phyloP scores from a whole-genome alignment of 2,113 vertebrate species.

The Opisthocomus hoazin region DNA sequence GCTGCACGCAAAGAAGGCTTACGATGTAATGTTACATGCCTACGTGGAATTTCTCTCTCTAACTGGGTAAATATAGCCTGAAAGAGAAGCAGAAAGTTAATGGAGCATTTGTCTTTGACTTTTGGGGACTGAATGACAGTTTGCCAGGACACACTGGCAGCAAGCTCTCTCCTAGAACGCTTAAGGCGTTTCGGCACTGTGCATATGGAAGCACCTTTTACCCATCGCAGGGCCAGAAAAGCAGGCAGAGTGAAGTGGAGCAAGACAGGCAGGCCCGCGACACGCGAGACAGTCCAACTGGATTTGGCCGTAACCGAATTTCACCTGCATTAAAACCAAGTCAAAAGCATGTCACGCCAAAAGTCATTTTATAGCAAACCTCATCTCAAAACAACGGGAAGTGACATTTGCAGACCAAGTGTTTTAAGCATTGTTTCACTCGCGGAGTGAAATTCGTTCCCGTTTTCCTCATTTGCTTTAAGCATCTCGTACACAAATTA shows the following conservation, averaged over 20 bases:
- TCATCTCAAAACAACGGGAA: not conserved
- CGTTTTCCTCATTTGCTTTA: not conserved
- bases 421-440: not conserved
- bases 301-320: not conserved
- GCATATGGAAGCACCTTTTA: not conserved
- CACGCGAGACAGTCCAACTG: not conserved
- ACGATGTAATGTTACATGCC: not conserved
- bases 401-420: not conserved
- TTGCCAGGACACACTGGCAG: not conserved
- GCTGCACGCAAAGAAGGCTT: not conserved
- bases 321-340: not conserved
- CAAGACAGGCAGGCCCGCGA: not conserved
- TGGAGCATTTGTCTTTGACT: not conserved
- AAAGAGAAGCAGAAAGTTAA: not conserved
- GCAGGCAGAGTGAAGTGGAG: not conserved
- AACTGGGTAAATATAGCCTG: not conserved
- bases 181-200: not conserved
- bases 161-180: not conserved
- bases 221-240: not conserved
- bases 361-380: not conserved
- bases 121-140: not conserved
- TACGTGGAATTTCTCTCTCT: not conserved
- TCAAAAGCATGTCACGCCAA: not conserved
- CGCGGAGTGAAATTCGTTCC: not conserved
- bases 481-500: not conserved